phyloP scores from a whole-genome alignment of 2,888 invertebrate species.

The Nematopogon swammerdamellus region DNA sequence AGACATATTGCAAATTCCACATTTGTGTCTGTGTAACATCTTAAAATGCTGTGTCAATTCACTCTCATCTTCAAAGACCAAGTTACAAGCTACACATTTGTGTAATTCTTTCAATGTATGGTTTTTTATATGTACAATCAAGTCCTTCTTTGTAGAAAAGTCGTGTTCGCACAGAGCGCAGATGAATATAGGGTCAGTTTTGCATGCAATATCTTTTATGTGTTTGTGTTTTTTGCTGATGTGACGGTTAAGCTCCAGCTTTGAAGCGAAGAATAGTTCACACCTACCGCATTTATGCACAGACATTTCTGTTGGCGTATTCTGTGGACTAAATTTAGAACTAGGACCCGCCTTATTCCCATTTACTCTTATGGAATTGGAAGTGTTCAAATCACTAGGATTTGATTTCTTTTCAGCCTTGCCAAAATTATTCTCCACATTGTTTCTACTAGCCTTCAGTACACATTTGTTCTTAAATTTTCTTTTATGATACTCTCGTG shows the following conservation, averaged over 20 bases:
- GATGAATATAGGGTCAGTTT: background rate
- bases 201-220: background rate
- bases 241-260: conserved; percentile 2
- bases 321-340: no score
- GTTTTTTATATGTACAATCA: background rate
- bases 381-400: no score
- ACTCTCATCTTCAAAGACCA: background rate
- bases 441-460: no score
- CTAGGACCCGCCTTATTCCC: no score
- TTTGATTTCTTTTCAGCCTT: no score
- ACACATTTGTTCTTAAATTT: no score
- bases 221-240: conserved; percentile 3
- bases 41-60: background rate
- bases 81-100: background rate
- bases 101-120: background rate
- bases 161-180: no score
- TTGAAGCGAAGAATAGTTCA: conserved; percentile 1
- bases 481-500: background rate
- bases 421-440: no score
- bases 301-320: no score
- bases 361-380: no score
- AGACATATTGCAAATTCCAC: background rate
- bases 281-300: conserved; percentile 3
- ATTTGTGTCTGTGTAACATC: background rate
- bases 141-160: no score